Percentiles rank a stretch among this genome's conserved stretches.
phyloP scores from a whole-genome alignment of 2,113 vertebrate species.

The Engraulis encrasicolus region DNA sequence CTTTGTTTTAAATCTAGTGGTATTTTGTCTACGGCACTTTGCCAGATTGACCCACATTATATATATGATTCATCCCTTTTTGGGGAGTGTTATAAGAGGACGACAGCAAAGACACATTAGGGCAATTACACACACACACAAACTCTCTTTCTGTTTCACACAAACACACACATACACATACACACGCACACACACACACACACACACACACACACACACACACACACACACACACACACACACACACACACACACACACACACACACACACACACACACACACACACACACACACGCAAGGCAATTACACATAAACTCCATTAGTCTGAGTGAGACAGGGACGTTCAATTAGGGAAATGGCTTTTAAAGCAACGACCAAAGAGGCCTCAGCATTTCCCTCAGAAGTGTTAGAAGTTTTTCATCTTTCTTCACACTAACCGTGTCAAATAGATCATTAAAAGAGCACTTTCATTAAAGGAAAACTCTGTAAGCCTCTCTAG shows the following conservation, averaged over 20 bases:
- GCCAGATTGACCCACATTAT: conserved; percentile 26
- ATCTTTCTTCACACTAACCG: neutral
- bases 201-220: too few relatives aligned
- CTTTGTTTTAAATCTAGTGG: neutral
- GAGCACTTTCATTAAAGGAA: neutral
- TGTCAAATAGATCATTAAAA: neutral
- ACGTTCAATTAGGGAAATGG: conserved; percentile 20
- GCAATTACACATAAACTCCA: conserved; percentile 41
- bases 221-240: too few relatives aligned
- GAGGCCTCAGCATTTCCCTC: too few relatives aligned
- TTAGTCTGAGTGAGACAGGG: conserved; percentile 28
- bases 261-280: too few relatives aligned
- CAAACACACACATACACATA: too few relatives aligned
- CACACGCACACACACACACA: too few relatives aligned
- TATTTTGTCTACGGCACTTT: conserved; percentile 10
- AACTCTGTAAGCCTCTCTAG: too few relatives aligned
- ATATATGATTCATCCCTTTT: neutral
- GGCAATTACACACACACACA: too few relatives aligned
- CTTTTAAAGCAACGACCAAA: neutral
- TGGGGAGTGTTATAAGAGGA: neutral
- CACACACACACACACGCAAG: too few relatives aligned
- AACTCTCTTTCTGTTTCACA: too few relatives aligned
- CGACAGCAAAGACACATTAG: conserved; percentile 35
- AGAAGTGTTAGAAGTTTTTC: too few relatives aligned
- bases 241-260: too few relatives aligned